A percentile compares a stretch with the other conserved stretches of the same genome.
phyloP scores from a whole-genome alignment of 1,140 invertebrate genomes.

The Drosophila arizonae region DNA sequence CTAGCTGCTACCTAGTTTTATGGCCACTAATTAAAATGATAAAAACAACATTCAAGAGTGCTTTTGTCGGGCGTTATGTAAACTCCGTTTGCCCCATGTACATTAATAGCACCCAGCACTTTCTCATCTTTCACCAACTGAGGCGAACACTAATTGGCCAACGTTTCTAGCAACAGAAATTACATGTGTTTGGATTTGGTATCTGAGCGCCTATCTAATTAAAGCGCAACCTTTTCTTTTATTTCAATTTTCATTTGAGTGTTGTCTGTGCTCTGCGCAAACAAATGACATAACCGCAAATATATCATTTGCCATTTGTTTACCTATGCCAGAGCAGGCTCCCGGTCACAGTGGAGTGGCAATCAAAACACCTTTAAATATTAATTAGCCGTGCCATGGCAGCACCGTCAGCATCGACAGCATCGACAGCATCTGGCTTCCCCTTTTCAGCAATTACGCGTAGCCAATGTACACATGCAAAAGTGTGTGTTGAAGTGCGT shows the following conservation, averaged over 20 bases:
- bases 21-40: conserved; percentile 56
- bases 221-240: conserved; percentile 15
- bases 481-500: conserved; percentile 76
- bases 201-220: conserved; percentile 36
- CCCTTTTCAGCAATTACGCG: conserved; percentile 53
- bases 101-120: conserved; percentile 37
- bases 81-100: conserved; percentile 48
- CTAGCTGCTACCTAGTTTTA: conserved; percentile 31
- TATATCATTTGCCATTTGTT: conserved; percentile 25
- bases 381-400: conserved; percentile 65
- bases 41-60: conserved; percentile 31
- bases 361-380: conserved; percentile 71
- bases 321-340: background rate
- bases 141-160: conserved; percentile 17
- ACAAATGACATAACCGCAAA: conserved; percentile 65
- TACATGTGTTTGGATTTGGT: background rate
- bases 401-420: conserved; percentile 10
- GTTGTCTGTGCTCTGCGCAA: conserved; percentile 3
- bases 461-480: conserved; percentile 20
- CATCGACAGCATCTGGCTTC: background rate
- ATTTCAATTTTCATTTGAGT: background rate
- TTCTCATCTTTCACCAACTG: conserved; percentile 45
- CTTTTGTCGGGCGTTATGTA: conserved; percentile 51
- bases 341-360: conserved; percentile 21
- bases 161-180: conserved; percentile 13